Percentiles rank a stretch among this genome's conserved stretches.
Conservation (phyloP, 1,140 invertebrate species). For the Drosophila rhopaloa region DNA sequence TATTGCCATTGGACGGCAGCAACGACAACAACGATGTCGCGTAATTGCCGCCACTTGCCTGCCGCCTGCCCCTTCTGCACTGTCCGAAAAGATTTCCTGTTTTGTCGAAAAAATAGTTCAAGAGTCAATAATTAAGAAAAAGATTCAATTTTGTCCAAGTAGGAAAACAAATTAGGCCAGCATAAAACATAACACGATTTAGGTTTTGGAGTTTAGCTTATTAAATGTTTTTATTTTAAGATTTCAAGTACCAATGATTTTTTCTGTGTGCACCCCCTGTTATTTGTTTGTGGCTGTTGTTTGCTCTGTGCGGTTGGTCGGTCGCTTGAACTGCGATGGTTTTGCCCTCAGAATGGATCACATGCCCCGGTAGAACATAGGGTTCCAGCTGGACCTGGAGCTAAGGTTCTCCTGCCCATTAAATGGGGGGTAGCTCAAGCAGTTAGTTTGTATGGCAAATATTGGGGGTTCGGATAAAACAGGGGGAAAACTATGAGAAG, state of each 20-base stretch:
- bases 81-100: not conserved
- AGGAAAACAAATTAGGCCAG: not conserved
- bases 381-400: conserved; percentile 23
- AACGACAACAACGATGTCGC: conserved; percentile 39
- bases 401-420: conserved; percentile 25
- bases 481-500: conserved; percentile 24
- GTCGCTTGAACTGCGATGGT: conserved; percentile 21
- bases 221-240: not conserved
- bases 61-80: conserved; percentile 11
- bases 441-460: conserved; percentile 22
- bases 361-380: conserved; percentile 6
- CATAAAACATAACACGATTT: no score
- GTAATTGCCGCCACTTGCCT: conserved; percentile 72
- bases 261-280: conserved; percentile 4
- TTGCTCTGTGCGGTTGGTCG: conserved; percentile 64
- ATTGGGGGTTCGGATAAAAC: not conserved
- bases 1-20: conserved; percentile 62
- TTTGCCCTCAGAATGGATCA: conserved; percentile 33
- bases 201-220: no score
- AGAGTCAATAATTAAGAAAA: not conserved
- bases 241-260: not conserved
- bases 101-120: not conserved
- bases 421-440: conserved; percentile 59
- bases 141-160: not conserved
- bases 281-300: conserved; percentile 35